Conservation (phyloP, 2,113 vertebrate species). For the Oryzias melastigma region DNA sequence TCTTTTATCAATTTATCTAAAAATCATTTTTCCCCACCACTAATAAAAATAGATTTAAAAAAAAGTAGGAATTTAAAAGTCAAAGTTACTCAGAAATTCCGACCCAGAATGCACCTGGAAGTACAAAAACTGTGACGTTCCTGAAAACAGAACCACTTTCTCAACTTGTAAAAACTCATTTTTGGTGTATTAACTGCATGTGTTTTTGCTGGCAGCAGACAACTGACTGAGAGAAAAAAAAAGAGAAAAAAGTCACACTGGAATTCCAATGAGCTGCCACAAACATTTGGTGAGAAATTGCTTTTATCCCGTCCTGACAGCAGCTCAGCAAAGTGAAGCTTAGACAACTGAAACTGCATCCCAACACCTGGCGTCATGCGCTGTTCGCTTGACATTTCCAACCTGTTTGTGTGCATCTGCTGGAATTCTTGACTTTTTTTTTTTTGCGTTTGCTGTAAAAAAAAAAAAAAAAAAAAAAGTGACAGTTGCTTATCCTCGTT, state of each 20-base stretch:
- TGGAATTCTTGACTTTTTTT: too few species aligned
- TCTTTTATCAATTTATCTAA: too few species aligned
- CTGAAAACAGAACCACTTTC: constrained; percentile 3
- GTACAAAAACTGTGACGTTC: not conserved
- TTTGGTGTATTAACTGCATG: constrained; percentile 32
- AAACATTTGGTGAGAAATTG: constrained; percentile 36
- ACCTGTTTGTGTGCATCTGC: not conserved
- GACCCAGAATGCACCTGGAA: not conserved
- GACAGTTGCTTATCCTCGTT: constrained; percentile 15
- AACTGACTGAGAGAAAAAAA: constrained; percentile 28
- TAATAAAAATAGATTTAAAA: too few species aligned
- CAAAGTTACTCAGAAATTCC: not conserved
- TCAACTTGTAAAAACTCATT: constrained; percentile 15
- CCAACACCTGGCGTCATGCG: constrained; percentile 27
- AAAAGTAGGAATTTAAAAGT: not conserved
- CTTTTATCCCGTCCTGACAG: constrained; percentile 55
- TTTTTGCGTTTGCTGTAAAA: too few species aligned
- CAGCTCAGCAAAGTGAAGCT: constrained; percentile 47
- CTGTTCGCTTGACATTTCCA: constrained; percentile 41
- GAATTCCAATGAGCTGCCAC: constrained; percentile 48
- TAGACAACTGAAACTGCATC: constrained; percentile 39
- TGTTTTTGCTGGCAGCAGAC: constrained; percentile 39
- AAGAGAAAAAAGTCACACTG: constrained; percentile 1
- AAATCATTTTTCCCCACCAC: too few species aligned
- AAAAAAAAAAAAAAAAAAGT: too few species aligned